These are phyloP conservation scores for Percopsis omiscomaycus DNA, from an alignment of 2,797 vertebrate species.

Conservation along the genomic window DNA sequence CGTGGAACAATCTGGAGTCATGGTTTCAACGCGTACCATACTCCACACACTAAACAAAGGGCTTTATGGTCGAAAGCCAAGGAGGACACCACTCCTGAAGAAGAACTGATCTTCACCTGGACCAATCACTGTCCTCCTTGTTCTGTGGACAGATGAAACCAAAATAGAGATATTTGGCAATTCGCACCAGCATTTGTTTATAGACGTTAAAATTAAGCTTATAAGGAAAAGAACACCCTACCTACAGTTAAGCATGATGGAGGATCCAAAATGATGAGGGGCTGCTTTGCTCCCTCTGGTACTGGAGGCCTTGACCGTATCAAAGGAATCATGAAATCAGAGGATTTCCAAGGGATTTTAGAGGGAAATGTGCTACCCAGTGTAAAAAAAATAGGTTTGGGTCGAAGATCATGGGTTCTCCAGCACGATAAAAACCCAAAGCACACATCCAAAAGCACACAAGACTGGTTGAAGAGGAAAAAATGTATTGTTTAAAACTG, in stretches of 20 bases:
- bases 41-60: background rate
- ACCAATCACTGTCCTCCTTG: conserved; percentile 12
- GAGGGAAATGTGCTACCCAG: conserved; percentile 16
- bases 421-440: conserved; percentile 11
- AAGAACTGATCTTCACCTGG: conserved; percentile 1
- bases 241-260: conserved; percentile 17
- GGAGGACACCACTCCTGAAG: conserved; percentile 9
- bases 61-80: conserved; percentile 24
- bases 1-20: conserved; percentile 19
- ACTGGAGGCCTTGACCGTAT: conserved; percentile 16
- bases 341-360: conserved; percentile 13
- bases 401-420: conserved; percentile 16
- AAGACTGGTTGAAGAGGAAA: conserved; percentile 19
- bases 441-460: background rate
- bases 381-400: conserved; percentile 13
- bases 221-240: conserved; percentile 20
- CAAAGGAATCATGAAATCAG: conserved; percentile 18
- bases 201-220: conserved; percentile 8
- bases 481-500: conserved; percentile 14
- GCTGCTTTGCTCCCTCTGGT: conserved; percentile 22
- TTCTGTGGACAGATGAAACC: conserved; percentile 7
- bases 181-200: background rate
- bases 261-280: conserved; percentile 17
- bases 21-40: conserved; percentile 9
- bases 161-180: background rate